A percentile compares a stretch with the other conserved stretches of the same genome.
These are phyloP conservation scores for Gadopsis bispinosus DNA, from an alignment of 2,797 vertebrate species.

Conservation along the genomic window DNA sequence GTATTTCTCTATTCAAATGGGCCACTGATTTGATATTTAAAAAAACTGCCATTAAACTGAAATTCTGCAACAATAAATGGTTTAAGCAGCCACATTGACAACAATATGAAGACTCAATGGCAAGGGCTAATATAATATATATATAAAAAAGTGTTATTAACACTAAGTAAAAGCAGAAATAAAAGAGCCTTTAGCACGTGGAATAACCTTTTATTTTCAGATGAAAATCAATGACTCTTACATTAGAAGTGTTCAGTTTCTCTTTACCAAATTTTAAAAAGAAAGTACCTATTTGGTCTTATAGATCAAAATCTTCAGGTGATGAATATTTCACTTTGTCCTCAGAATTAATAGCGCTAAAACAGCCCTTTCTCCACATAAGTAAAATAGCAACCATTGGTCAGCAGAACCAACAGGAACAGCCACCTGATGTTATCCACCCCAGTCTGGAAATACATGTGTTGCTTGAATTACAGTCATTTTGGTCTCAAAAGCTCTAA, in stretches of 20 bases:
- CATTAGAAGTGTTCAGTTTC: neutral
- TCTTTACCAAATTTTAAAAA: neutral
- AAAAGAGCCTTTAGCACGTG: neutral
- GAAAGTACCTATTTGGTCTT: neutral
- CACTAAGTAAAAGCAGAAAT: neutral
- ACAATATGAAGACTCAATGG: neutral
- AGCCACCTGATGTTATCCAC: slow-evolving; percentile 5
- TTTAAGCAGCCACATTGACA: neutral
- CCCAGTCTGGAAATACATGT: neutral
- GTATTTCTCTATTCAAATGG: neutral
- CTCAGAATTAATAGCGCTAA: neutral
- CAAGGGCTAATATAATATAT: neutral
- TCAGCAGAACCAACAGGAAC: slow-evolving; percentile 25
- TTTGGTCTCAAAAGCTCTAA: neutral
- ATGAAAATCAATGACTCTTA: neutral
- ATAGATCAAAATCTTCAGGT: neutral
- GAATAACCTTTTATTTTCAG: slow-evolving; percentile 23
- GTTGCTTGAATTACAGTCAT: neutral
- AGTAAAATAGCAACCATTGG: slow-evolving; percentile 13
- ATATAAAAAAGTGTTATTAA: neutral
- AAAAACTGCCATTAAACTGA: neutral
- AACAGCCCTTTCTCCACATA: neutral
- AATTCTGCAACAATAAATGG: neutral
- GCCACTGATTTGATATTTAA: neutral
- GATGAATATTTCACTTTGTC: neutral